Percentiles rank a stretch among this genome's conserved stretches.
phyloP scores from a whole-genome alignment of 2,113 vertebrate species.

The Hippocampus mohnikei region DNA sequence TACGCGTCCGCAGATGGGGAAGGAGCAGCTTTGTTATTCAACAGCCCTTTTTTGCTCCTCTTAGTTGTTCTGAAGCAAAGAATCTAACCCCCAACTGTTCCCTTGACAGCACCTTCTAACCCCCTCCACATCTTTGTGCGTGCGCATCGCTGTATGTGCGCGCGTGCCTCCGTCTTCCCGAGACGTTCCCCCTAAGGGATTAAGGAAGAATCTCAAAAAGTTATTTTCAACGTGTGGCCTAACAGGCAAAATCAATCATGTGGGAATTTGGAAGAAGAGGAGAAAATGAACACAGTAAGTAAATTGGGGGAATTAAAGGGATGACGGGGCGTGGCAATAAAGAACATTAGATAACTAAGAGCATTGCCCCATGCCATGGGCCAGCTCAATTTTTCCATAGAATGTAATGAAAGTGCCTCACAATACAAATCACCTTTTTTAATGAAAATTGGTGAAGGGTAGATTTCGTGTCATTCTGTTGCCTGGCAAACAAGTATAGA shows the following conservation, averaged over 20 bases:
- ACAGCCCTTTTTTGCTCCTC: not conserved
- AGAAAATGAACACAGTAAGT: slow-evolving; percentile 9
- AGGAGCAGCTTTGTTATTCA: not conserved
- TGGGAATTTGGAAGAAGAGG: slow-evolving; percentile 6
- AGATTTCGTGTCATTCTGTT: not conserved
- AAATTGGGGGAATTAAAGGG: slow-evolving; percentile 8
- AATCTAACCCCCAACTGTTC: slow-evolving; percentile 2
- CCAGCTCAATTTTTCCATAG: not conserved
- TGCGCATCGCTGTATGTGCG: not conserved
- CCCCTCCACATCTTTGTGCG: not conserved
- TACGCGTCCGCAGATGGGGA: slow-evolving; percentile 6
- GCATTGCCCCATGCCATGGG: not conserved
- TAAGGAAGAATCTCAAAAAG: slow-evolving; percentile 6
- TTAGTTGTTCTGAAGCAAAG: not conserved
- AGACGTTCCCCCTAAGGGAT: not conserved
- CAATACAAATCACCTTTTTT: slow-evolving; percentile 1
- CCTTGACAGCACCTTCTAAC: not conserved
- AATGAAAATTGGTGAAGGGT: not conserved
- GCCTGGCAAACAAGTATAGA: not conserved
- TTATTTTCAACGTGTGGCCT: slow-evolving; percentile 7
- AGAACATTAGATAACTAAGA: slow-evolving; percentile 16
- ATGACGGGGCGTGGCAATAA: slow-evolving; percentile 16
- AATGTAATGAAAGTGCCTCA: slow-evolving; percentile 5
- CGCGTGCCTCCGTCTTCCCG: not conserved
- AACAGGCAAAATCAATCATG: slow-evolving; percentile 29